Conservation (phyloP, 92 coral and sea anemone species). For the Virgularia gustaviana region DNA sequence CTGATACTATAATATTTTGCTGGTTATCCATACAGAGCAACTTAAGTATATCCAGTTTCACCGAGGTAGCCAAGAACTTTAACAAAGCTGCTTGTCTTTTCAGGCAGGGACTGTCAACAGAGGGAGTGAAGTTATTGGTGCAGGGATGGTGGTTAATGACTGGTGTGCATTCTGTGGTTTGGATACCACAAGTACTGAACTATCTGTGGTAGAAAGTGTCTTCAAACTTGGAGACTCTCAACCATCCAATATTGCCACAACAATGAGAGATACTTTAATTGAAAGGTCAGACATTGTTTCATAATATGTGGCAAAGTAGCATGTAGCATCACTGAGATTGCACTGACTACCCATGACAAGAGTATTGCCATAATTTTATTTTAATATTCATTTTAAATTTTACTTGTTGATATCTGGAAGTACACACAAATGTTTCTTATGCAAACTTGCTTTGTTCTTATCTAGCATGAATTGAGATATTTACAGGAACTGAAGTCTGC, state of each 20-base stretch:
- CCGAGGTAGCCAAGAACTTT: no score
- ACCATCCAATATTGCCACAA: conserved; percentile 77
- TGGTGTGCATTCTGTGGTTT: conserved; percentile 98
- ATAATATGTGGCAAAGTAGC: not conserved
- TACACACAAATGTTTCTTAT: no score
- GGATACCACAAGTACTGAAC: conserved; percentile 94
- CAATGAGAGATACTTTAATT: conserved; percentile 86
- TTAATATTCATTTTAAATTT: no score
- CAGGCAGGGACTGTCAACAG: conserved; percentile 99
- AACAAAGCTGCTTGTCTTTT: no score
- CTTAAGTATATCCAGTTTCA: no score
- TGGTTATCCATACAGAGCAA: no score
- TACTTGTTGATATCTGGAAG: no score
- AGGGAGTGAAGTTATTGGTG: conserved; percentile 98
- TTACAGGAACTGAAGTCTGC: not conserved
- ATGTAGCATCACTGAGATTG: no score
- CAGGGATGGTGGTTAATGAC: conserved; percentile 96
- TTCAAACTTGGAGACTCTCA: conserved; percentile 95
- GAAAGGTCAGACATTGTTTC: conserved; percentile 62
- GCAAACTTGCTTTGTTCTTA: not conserved
- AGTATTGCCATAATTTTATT: no score
- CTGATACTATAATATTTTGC: no score
- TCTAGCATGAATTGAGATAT: not conserved
- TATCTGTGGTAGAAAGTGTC: conserved; percentile 96
- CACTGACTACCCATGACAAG: no score